These are phyloP conservation scores for Caradrina kadenii DNA, from an alignment of 2,888 invertebrate genomes.

Conservation along the genomic window DNA sequence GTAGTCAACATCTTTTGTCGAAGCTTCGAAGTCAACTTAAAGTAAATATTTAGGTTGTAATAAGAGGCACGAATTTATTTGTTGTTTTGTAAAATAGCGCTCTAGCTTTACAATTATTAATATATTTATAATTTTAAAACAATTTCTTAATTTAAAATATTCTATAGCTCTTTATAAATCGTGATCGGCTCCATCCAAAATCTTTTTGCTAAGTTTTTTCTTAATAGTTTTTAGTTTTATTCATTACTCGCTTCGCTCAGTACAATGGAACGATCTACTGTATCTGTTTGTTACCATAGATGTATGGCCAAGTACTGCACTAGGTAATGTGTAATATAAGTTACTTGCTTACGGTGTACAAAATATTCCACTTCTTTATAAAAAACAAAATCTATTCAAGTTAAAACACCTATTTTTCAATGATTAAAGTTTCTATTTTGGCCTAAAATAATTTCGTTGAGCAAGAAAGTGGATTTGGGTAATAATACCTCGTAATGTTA, in stretches of 20 bases:
- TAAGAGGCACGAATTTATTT: conserved; percentile 90
- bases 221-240: conserved; percentile 63
- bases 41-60: conserved; percentile 67
- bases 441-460: conserved; percentile 75
- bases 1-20: conserved; percentile 6
- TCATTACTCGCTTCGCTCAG: conserved; percentile 81
- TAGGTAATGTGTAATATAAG: conserved; percentile 82
- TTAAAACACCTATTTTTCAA: conserved; percentile 56
- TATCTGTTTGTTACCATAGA: conserved; percentile 89
- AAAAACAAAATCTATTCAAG: conserved; percentile 49
- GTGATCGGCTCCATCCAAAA: conserved; percentile 82
- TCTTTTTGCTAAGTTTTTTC: conserved; percentile 66
- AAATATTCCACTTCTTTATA: conserved; percentile 76
- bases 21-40: conserved; percentile 47
- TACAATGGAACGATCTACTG: conserved; percentile 77
- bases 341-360: conserved; percentile 83
- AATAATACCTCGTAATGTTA: conserved; percentile 68
- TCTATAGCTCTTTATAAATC: conserved; percentile 65
- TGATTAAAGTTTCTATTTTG: conserved; percentile 69
- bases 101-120: conserved; percentile 82
- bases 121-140: conserved; percentile 82
- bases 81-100: conserved; percentile 87
- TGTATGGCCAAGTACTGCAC: conserved; percentile 86
- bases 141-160: conserved; percentile 68
- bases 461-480: conserved; percentile 64